phyloP scores from a whole-genome alignment of 2,888 invertebrate species.

The Cephonodes hylas region DNA sequence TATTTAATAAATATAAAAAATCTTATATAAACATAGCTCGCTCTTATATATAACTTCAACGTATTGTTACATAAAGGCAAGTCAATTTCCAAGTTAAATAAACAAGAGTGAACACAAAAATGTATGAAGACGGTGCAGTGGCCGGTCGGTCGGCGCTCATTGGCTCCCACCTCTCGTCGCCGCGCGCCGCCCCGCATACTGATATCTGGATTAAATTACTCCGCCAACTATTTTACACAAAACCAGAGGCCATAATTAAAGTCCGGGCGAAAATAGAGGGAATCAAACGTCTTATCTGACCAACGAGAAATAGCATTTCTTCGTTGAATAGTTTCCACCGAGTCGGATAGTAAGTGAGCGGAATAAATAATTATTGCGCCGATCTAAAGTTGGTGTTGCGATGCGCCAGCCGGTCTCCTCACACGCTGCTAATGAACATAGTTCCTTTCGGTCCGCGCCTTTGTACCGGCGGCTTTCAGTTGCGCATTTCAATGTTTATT shows the following conservation, averaged over 20 bases:
- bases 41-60: background rate
- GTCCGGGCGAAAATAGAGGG: constrained; percentile 74
- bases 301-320: constrained; percentile 77
- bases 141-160: constrained; percentile 39
- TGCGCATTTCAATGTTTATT: constrained; percentile 24
- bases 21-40: too few relatives aligned
- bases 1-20: constrained; percentile 14
- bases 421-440: constrained; percentile 67
- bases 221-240: constrained; percentile 79
- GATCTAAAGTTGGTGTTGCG: constrained; percentile 63
- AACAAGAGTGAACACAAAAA: constrained; percentile 41
- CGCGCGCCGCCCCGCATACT: constrained; percentile 70
- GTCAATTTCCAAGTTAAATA: constrained; percentile 32
- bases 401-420: constrained; percentile 44
- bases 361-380: constrained; percentile 80
- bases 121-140: constrained; percentile 42
- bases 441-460: constrained; percentile 43
- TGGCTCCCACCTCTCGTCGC: constrained; percentile 55
- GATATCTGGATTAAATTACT: constrained; percentile 78
- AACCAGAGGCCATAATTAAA: constrained; percentile 80
- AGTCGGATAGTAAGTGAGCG: constrained; percentile 72
- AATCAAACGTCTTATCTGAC: constrained; percentile 81
- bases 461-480: background rate
- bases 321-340: constrained; percentile 72
- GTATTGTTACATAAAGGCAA: constrained; percentile 24